Percentiles rank a stretch among this genome's conserved stretches.
phyloP scores from a whole-genome alignment of 2,113 vertebrate species.

The Daubentonia madagascariensis region DNA sequence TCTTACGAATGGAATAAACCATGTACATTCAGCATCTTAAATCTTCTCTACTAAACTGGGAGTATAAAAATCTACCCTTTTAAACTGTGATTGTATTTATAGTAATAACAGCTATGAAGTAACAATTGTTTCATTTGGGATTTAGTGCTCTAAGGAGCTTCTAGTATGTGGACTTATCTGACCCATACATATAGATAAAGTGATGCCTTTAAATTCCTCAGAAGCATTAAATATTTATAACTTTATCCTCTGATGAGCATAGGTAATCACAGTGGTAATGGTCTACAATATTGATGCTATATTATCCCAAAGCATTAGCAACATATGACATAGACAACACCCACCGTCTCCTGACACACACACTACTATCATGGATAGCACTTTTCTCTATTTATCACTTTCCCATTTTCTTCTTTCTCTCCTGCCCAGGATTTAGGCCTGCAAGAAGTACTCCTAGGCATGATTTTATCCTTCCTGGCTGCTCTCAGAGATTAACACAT shows the following conservation, averaged over 20 bases:
- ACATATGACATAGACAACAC: background rate
- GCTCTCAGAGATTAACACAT: background rate
- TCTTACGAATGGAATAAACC: background rate
- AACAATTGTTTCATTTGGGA: background rate
- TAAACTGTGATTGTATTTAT: background rate
- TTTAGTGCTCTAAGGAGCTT: background rate
- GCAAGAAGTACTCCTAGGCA: background rate
- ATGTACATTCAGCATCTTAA: background rate
- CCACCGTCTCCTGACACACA: background rate
- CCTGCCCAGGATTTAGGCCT: background rate
- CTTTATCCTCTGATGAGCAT: background rate
- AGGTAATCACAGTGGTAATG: background rate
- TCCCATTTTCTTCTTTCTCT: conserved; percentile 17
- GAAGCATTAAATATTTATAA: background rate
- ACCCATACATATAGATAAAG: background rate
- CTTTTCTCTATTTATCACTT: background rate
- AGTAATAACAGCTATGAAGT: background rate
- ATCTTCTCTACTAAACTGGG: background rate
- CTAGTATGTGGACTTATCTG: background rate
- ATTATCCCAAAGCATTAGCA: background rate
- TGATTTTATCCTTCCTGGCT: background rate
- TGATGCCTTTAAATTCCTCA: conserved; percentile 5
- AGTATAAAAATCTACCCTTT: background rate
- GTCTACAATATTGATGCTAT: background rate
- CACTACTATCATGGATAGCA: background rate